Base-by-base conservation (phyloP, 2,113 vertebrate species). In the Mastomys natalensis region DNA sequence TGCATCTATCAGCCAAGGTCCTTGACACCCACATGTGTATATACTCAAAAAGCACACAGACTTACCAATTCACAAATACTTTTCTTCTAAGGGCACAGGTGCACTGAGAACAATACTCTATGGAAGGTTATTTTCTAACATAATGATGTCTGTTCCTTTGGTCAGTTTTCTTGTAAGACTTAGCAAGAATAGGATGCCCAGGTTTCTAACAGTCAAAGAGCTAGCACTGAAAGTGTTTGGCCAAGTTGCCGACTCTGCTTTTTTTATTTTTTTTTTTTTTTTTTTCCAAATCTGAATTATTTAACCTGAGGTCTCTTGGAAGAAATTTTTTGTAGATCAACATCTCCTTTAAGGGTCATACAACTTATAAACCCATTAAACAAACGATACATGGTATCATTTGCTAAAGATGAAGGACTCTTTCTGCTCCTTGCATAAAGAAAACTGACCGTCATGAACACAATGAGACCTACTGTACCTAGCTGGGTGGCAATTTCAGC, bases 381-480 rank as follows among this genome's bases (percentile, higher is more conserved):
- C 16, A 29, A 60, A 48, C 15, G n/a, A 4, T 12, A 37, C 26
- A 24, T 3, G 0, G 4, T 84, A 62, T 62, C 22, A 5, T 68
- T 40, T 53, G 45, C 60, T 37, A 22, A 55, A 13, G 19, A 11
- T 0, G 3, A 77, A 12, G 5, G 0, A 55, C 40, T 53, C 19
- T 3, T 17, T 48, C 43, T 76, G 26, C 24, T 45, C 43, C 6
- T 48, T 48, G 24, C 6, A 7, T 48, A 77, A 48, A 78, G 15
- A 29, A 64, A 26, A 4, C 29, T 6, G n/a, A 29, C 11, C 3
- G 1, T 6, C 76, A 15, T 3, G 4, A 17, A 73, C 60, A 10
- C 31, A 24, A 22, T 0, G 0, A 7, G 53, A 4, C 31, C 3
- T 62, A 16, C 19, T 11, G 37, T 8, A 3, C 13, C 24, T 40